phyloP scores from a whole-genome alignment of 2,113 vertebrate species.

The Agapornis roseicollis region DNA sequence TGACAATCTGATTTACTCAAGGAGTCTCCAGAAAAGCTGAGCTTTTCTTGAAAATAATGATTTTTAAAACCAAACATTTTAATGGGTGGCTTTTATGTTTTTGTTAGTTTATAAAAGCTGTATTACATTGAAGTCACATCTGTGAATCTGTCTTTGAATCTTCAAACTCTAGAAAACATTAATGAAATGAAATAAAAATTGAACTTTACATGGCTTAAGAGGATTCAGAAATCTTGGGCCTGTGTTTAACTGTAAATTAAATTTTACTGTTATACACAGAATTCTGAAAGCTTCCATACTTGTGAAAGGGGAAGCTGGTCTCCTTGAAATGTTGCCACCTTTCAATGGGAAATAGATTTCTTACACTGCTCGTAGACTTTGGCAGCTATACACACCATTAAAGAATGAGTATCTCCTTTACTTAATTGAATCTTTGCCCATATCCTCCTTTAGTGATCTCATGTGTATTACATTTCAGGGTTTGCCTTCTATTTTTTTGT shows the following conservation, averaged over 20 bases:
- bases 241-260: neutral
- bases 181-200: neutral
- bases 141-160: neutral
- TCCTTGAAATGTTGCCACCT: neutral
- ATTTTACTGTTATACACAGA: neutral
- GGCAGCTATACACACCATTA: neutral
- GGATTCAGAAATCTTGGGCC: neutral
- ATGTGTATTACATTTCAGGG: neutral
- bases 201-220: neutral
- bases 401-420: neutral
- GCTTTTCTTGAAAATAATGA: neutral
- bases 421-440: neutral
- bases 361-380: neutral
- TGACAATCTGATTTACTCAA: neutral
- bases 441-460: neutral
- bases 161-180: neutral
- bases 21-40: neutral
- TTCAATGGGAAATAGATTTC: neutral
- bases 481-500: neutral
- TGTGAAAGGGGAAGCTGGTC: accelerated
- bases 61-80: neutral
- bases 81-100: accelerated
- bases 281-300: neutral
- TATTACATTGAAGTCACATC: neutral
- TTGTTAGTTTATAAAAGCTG: neutral